Percentiles rank a stretch among this genome's conserved stretches.
These are phyloP conservation scores for Lasiurus borealis DNA, from an alignment of 2,113 vertebrate genomes.

Conservation along the genomic window DNA sequence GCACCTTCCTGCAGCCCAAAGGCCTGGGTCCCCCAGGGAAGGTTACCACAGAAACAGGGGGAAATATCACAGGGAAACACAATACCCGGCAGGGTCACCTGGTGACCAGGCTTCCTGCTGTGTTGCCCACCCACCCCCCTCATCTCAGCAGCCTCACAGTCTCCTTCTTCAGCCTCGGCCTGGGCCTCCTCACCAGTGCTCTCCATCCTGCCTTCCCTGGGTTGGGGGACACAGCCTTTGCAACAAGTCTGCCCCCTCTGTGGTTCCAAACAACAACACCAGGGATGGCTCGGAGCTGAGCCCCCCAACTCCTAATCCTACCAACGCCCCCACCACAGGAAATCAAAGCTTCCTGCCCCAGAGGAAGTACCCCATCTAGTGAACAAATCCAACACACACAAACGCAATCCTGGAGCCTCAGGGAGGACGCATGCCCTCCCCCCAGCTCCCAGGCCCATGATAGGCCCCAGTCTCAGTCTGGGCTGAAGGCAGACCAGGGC, in stretches of 20 bases:
- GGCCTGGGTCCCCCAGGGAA: conserved; percentile 69
- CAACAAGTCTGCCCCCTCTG: not conserved
- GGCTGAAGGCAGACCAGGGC: not conserved
- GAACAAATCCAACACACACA: conserved; percentile 80
- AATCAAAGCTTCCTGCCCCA: conserved; percentile 83
- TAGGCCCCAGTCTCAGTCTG: not conserved
- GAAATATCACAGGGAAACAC: conserved; percentile 81
- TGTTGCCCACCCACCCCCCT: conserved; percentile 60
- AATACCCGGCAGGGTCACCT: conserved; percentile 83
- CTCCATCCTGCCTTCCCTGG: conserved; percentile 62
- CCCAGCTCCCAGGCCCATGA: not conserved
- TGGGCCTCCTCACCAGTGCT: conserved; percentile 50
- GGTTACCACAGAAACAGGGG: conserved; percentile 82
- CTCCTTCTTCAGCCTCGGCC: conserved; percentile 59
- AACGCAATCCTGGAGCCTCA: not conserved
- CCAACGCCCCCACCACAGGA: conserved; percentile 75
- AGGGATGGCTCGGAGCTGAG: conserved; percentile 27
- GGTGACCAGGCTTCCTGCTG: conserved; percentile 83
- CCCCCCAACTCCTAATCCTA: conserved; percentile 67
- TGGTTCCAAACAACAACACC: conserved; percentile 48
- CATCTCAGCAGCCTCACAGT: not conserved
- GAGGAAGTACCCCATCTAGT: conserved; percentile 82
- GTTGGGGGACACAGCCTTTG: not conserved
- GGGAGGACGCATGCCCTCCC: conserved; percentile 45
- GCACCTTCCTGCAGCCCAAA: conserved; percentile 73